Conservation (phyloP, 2,113 vertebrate genomes). For the Sphaerodactylus townsendi region DNA sequence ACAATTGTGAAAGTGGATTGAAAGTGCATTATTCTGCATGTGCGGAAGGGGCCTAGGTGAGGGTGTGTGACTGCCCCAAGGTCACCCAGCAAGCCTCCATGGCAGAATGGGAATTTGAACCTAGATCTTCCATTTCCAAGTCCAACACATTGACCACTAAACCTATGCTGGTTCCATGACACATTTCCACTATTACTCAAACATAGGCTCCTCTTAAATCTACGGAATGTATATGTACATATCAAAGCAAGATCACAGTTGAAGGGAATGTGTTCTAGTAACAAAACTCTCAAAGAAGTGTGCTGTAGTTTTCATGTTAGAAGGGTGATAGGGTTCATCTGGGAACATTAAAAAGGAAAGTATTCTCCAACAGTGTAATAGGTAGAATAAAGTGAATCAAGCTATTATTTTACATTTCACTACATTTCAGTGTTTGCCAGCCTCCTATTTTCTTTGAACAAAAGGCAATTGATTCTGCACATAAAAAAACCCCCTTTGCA, state of each 20-base stretch:
- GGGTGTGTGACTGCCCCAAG: no score
- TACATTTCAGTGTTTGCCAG: not conserved
- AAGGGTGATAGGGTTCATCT: not conserved
- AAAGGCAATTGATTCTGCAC: not conserved
- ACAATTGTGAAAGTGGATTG: no score
- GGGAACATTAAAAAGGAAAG: not conserved
- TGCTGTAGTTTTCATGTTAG: not conserved
- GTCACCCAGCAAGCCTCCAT: no score
- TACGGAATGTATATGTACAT: not conserved
- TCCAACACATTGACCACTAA: no score
- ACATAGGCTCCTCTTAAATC: not conserved
- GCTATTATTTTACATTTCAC: not conserved
- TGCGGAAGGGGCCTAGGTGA: no score
- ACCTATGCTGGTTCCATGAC: not conserved
- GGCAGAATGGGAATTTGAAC: no score
- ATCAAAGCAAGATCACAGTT: not conserved
- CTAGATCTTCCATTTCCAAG: no score
- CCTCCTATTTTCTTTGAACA: slow-evolving; percentile 4
- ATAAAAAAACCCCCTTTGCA: not conserved
- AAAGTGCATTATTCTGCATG: no score
- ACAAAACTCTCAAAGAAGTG: not conserved
- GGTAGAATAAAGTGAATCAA: slow-evolving; percentile 1
- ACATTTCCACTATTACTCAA: not conserved
- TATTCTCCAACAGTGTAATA: not conserved
- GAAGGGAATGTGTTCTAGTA: not conserved